phyloP scores from a whole-genome alignment of 2,113 vertebrate species.

The Micronycteris hirsuta region DNA sequence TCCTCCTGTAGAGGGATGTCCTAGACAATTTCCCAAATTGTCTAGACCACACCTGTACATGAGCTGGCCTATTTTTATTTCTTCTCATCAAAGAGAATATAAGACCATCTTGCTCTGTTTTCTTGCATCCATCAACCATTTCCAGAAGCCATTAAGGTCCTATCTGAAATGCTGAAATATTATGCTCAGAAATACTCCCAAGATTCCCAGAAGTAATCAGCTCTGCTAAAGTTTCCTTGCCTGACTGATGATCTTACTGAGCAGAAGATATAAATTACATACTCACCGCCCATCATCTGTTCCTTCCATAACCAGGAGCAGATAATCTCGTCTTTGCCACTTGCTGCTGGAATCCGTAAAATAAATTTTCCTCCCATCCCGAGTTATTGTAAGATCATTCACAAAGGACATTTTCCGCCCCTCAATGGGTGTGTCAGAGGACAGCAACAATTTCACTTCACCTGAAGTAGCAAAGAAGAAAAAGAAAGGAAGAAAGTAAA shows the following conservation, averaged over 20 bases:
- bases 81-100: neutral
- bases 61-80: neutral
- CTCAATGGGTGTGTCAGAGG: conserved; percentile 83
- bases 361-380: conserved; percentile 93
- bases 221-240: neutral
- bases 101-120: neutral
- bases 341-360: conserved; percentile 97
- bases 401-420: conserved; percentile 92
- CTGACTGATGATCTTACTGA: neutral
- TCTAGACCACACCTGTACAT: too few species aligned
- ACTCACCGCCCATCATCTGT: conserved; percentile 93
- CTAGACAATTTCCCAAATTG: neutral
- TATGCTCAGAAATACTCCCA: neutral
- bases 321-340: conserved; percentile 93
- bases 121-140: neutral
- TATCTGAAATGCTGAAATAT: neutral
- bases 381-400: conserved; percentile 92
- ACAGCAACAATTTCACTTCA: conserved; percentile 83
- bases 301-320: conserved; percentile 93
- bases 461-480: conserved; percentile 78
- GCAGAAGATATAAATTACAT: neutral
- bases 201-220: neutral
- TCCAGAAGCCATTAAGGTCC: neutral
- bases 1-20: too few species aligned
- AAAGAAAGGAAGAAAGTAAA: neutral